phyloP scores from a whole-genome alignment of 2,113 vertebrate species.

The Lagopus leucura region DNA sequence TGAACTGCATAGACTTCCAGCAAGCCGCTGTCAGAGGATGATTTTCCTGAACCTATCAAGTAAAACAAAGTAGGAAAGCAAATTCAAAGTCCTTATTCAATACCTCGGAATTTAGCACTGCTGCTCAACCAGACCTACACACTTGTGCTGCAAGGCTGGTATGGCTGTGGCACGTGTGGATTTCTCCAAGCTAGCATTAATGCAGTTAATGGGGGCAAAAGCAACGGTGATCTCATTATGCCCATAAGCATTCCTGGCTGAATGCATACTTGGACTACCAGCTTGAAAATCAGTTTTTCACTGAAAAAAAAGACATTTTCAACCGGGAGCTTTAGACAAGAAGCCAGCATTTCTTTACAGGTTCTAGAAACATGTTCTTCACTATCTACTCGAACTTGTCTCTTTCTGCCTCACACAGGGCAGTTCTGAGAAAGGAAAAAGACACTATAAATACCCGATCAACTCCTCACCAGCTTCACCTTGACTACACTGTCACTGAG shows the following conservation, averaged over 20 bases:
- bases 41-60: fast-evolving
- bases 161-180: not conserved
- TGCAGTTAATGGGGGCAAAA: not conserved
- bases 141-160: not conserved
- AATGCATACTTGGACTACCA: not conserved
- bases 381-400: not conserved
- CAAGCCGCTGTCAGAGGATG: not conserved
- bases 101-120: not conserved
- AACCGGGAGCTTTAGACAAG: not conserved
- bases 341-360: not conserved
- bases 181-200: not conserved
- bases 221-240: not conserved
- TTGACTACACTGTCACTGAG: not conserved
- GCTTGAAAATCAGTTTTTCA: not conserved
- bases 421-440: not conserved
- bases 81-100: not conserved
- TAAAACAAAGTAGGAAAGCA: not conserved
- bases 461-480: not conserved
- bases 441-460: not conserved
- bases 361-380: not conserved
- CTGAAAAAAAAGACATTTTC: not conserved
- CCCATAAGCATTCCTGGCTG: not conserved
- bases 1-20: not conserved
- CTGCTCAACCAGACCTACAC: not conserved
- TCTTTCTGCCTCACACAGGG: not conserved